These are phyloP conservation scores for Prunella strophiata DNA, from an alignment of 2,797 vertebrate species.

Conservation along the genomic window DNA sequence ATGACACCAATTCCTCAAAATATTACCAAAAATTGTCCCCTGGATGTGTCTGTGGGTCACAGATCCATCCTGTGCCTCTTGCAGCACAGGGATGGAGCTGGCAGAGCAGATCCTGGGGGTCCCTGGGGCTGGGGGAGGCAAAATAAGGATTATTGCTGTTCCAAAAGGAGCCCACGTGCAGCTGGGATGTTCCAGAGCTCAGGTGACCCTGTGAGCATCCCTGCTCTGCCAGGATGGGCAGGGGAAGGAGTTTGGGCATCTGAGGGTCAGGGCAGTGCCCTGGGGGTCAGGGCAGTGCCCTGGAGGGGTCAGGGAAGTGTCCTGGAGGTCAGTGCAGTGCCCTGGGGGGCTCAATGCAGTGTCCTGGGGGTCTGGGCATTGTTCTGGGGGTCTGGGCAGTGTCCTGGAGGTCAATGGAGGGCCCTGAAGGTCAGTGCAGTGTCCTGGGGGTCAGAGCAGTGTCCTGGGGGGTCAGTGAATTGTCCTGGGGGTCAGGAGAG, in stretches of 20 bases:
- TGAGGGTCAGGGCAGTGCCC: accelerated
- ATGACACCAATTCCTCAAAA: accelerated
- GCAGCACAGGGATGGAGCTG: background rate
- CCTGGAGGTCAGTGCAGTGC: no score
- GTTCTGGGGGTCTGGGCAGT: no score
- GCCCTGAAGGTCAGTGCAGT: no score
- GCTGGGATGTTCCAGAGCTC: background rate
- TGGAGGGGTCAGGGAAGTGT: background rate
- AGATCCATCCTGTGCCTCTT: background rate
- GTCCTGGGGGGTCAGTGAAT: no score
- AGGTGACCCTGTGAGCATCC: background rate
- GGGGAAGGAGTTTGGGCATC: accelerated
- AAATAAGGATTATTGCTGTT: background rate
- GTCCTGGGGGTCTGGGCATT: no score
- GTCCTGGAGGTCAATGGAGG: no score
- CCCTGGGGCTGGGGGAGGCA: accelerated
- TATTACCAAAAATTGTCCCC: accelerated
- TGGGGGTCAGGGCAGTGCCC: accelerated
- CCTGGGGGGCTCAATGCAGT: no score
- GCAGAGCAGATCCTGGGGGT: background rate
- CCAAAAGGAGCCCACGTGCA: accelerated
- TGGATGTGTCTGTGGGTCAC: background rate
- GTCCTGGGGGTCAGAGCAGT: no score
- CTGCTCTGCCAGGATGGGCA: background rate
- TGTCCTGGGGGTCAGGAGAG: no score